Conservation (phyloP, 2,113 vertebrate species). For the Hippopotamus amphibius region DNA sequence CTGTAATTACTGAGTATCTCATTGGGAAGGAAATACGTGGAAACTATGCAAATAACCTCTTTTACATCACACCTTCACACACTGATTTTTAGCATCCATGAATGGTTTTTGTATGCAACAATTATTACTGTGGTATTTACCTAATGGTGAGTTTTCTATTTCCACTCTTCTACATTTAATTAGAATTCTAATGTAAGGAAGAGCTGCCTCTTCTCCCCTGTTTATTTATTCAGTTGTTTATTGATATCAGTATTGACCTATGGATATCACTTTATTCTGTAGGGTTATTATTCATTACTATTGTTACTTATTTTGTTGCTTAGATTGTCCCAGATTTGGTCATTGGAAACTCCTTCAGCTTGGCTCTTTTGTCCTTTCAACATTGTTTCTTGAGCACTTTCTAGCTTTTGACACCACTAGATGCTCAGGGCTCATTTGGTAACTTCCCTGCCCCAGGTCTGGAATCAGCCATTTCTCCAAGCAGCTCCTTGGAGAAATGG, state of each 20-base stretch:
- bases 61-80: neutral
- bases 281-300: neutral
- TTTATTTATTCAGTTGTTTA: neutral
- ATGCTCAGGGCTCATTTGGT: neutral
- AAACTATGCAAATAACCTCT: neutral
- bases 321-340: neutral
- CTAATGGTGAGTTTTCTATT: conserved; percentile 17
- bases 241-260: neutral
- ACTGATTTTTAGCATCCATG: neutral
- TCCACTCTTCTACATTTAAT: neutral
- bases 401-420: neutral
- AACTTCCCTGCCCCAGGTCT: neutral
- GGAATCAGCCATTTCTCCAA: neutral
- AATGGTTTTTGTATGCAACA: neutral
- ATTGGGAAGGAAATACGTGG: neutral
- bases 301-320: neutral
- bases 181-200: conserved; percentile 22
- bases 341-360: neutral
- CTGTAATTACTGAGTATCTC: neutral
- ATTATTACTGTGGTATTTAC: neutral
- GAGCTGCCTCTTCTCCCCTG: neutral
- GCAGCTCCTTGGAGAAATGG: neutral
- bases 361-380: neutral
- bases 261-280: neutral
- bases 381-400: neutral